phyloP scores from a whole-genome alignment of 2,113 vertebrate species.

The Silurus glanis region DNA sequence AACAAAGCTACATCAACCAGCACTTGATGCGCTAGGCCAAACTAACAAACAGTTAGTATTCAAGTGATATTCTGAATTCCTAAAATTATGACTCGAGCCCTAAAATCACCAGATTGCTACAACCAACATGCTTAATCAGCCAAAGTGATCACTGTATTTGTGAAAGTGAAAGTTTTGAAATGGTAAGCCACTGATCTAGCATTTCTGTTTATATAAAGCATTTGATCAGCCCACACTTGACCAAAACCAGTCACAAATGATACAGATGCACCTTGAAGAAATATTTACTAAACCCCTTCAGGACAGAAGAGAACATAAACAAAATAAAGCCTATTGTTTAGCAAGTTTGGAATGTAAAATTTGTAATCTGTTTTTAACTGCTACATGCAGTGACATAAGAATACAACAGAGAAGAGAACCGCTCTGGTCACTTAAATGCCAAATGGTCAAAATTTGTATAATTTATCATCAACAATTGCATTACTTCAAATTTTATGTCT shows the following conservation, averaged over 20 bases:
- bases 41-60: neutral
- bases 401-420: too few species aligned
- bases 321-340: neutral
- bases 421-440: too few species aligned
- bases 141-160: too few species aligned
- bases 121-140: too few species aligned
- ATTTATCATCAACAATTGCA: too few species aligned
- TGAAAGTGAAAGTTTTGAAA: neutral
- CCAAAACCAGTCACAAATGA: neutral
- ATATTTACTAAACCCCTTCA: neutral
- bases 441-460: too few species aligned
- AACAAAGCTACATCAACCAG: neutral
- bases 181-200: neutral
- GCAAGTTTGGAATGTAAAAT: too few species aligned
- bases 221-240: neutral
- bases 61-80: neutral
- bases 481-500: too few species aligned
- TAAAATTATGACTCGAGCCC: too few species aligned
- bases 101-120: too few species aligned
- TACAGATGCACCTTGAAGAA: neutral
- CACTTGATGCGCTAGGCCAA: neutral
- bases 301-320: neutral
- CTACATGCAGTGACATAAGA: neutral
- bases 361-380: neutral
- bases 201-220: neutral